Evolutionary conservation across 1,140 invertebrate genomes (phyloP), one percentile per base, ranked within the genome.

Genomic region (Metopolophium dirhodum): DNA sequence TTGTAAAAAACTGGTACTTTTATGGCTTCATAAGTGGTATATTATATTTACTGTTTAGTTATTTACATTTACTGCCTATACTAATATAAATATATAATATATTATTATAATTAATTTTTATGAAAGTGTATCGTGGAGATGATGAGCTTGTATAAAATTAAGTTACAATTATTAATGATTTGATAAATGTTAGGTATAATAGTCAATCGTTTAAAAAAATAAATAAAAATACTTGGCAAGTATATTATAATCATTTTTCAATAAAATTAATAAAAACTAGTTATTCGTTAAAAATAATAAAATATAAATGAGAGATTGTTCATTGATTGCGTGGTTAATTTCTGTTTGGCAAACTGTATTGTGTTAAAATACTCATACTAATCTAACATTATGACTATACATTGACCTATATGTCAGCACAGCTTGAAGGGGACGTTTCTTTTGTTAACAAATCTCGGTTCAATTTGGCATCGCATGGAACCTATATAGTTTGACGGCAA

Each of bases 371-470:
- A 41, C 37, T 85, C 83, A 41, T n/a, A n/a, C 23, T 85, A n/a
- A 47, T 47, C 26, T 86, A 86, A 45, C 14, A 47, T 86, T 18
- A 30, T 45, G 23, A 30, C 2, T 23, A 30, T 47, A 47, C 22
- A 82, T 54, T 57, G 35, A 89, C n/a, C 88, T 23, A 26, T 23
- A 26, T 57, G 49, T 89, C 51, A 35, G 49, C 20, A 35, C 20
- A 23, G 88, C 6, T 89, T n/a, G 88, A 89, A 57, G 54, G 41
- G 18, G 57, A 77, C 1, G 54, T 47, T 77, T 77, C n/a, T 82
- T 68, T 30, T 45, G 35, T 47, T 91, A 68, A 91, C 90, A 91
- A 91, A 91, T 91, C 47, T 91, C 61, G n/a, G 41, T 77, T 77
- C 90, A 35, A 77, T 91, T 91, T 91, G 90, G 61, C 90, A 47